Evolutionary conservation across 2,888 invertebrate species (phyloP), one percentile per base, ranked within the genome.

Genomic region (Cephus pygmeus): DNA sequence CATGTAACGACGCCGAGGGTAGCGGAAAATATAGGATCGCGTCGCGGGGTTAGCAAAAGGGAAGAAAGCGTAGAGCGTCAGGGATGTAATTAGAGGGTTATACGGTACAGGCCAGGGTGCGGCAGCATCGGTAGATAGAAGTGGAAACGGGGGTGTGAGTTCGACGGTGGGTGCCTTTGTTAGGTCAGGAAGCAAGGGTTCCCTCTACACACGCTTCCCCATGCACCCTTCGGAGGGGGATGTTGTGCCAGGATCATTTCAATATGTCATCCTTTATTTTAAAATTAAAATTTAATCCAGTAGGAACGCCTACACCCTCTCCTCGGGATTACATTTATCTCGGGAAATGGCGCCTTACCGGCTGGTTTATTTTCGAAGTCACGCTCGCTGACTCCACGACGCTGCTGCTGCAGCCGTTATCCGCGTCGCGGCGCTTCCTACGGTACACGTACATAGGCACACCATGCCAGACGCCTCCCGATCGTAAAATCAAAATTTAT

Each of bases 281-380:
- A 85, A 89, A 90, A 91, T 91, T 90, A 90, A 91, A 91, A 88
- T 90, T 91, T 91, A 91, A 91, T 91, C 88, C 88, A 77, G 79
- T 82, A 81, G 80, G 77, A 83, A 83, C 81, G 82, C 77, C 76
- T 77, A 80, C 56, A 23, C 23, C 56, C 78, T 78, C 73, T 83
- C 76, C 75, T 40, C 40, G 83, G 86, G 87, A 90, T 89, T 88
- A 87, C 87, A 85, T 84, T 86, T 87, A 88, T 88, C 88, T 88
- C 83, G 80, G 56, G 84, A 84, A 84, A 85, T 87, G 86, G 85
- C 86, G 82, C 80, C 82, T 80, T 82, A 86, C 86, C 86, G 79
- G 79, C 78, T 80, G 80, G 77, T 82, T 82, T 82, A 81, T 82
- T 81, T 79, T 79, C 76, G 73, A 82, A 82, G 81, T 83, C 83